Base-by-base conservation (phyloP, 2,113 vertebrate genomes). In the Cryptomyrus ogoouensis region DNA sequence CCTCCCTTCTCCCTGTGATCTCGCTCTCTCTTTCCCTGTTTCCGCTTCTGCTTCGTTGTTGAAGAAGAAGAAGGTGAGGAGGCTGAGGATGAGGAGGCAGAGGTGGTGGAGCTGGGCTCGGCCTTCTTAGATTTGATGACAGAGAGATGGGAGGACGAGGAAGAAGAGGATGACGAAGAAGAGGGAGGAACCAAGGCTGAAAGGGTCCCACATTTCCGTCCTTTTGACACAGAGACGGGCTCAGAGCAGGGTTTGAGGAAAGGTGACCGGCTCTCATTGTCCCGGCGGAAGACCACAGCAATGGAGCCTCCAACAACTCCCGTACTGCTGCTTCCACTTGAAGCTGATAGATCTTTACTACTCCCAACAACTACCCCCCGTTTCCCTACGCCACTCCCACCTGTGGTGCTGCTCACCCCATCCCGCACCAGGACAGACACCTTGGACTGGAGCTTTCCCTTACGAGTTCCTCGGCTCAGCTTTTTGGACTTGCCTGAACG, bases 401-500 rank as follows among this genome's bases (percentile, higher is more conserved):
- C 3, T 0, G 96, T 98, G 90, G 98, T 98, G 93, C 97, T 98
- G 93, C 97, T 99, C 31, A 99, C 98, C 0, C 98, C 98, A 44
- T 99, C 98, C 0, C 97, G 96, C 86, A 99, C 98, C 50, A 99
- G 90, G 1, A 98, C 97, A 0, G 98, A 97, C 70, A 99, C 98
- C 94, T 99, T 98, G 47, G 98, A 99, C 89, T 99, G 98, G 1
- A 99, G 95, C 89, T 99, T 99, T 15, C 96, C 96, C 91, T 98
- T 98, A 2, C 96, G 95, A 46, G 90, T 90, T n/a, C 90, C 70
- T 0, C 93, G 88, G 0, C 93, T 89, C 17, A 94, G 92, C 77
- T 95, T 96, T 88, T 96, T 96, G 44, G 95, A 92, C 89, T 95
- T 96, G 3, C 94, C 92, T 0, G 95, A 93, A 15, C 93, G 94